Evolutionary conservation across 2,797 vertebrate genomes (phyloP).

Genomic region (Gephyroberyx darwinii): DNA sequence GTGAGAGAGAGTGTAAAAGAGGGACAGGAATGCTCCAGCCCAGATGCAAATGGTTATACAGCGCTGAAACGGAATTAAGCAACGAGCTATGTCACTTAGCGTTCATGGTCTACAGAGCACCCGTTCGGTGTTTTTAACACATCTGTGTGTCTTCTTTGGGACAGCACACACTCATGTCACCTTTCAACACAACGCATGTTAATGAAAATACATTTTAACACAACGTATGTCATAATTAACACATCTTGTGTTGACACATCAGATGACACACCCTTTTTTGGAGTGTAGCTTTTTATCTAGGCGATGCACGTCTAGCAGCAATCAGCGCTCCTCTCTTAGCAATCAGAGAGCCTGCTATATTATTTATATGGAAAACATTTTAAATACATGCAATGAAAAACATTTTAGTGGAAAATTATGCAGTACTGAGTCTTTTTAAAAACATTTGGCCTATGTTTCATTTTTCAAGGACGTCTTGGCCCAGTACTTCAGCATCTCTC

Average conservation of each 20-base stretch:
- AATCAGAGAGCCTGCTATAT: slow-evolving; percentile 19
- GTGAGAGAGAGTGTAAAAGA: slow-evolving; percentile 16
- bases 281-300: slow-evolving; percentile 22
- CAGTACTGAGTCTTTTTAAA: slow-evolving; percentile 49
- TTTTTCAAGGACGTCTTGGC: slow-evolving; percentile 48
- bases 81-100: slow-evolving; percentile 43
- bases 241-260: too few relatives aligned
- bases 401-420: slow-evolving; percentile 44
- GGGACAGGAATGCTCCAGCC: slow-evolving; percentile 33
- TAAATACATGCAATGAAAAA: slow-evolving; percentile 45
- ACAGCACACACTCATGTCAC: too few relatives aligned
- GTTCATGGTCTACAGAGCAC: slow-evolving; percentile 6
- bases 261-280: too few relatives aligned
- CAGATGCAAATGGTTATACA: slow-evolving; percentile 39
- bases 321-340: slow-evolving; percentile 10
- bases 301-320: not conserved
- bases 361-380: slow-evolving; percentile 35
- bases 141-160: too few relatives aligned
- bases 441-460: slow-evolving; percentile 50
- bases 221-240: too few relatives aligned
- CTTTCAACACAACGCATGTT: too few relatives aligned
- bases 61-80: slow-evolving; percentile 34
- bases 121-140: too few relatives aligned
- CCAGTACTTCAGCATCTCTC: slow-evolving; percentile 37
- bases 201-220: too few relatives aligned